Evolutionary conservation across 2,113 vertebrate species (phyloP), one percentile per base, ranked within the genome.

Genomic region (Hyperoodon ampullatus): DNA sequence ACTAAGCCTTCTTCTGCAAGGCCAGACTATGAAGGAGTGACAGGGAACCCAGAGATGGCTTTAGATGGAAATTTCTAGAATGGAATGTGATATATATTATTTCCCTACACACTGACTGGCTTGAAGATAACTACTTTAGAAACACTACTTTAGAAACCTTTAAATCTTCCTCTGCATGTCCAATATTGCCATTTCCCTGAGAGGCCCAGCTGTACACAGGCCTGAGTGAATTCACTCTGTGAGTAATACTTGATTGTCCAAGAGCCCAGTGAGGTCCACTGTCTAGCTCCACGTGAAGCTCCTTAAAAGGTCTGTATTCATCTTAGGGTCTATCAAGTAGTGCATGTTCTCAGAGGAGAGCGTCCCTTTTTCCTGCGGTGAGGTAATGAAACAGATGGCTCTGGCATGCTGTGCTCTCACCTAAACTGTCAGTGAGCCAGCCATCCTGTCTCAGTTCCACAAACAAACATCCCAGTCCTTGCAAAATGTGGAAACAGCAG

Each of bases 31-130:
- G 55, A 18, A 74, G 42, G 71, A 84, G 3, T 75, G 19, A 21
- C 1, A 1, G 58, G n/a, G 24, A 78, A 53, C 18, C 9, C 74
- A 90, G 53, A 94, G 24, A 1, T 19, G 26, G 30, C 30, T 91
- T 92, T 81, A 72, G 28, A 47, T 71, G 24, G 58, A 84, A 70
- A 70, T 88, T 75, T 94, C 71, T 94, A 88, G 60, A 78, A 77
- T 24, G n/a, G 35, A 44, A 10, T 60, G 10, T 19, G 26, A 80
- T 26, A 53, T 77, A 14, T 44, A 30, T 28, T 90, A 58, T 60
- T 78, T 78, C 35, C 44, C 35, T 83, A 33, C 55, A 65, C 10
- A 10, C 16, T 28, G 23, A 70, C 21, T 24, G 33, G 10, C 26
- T 92, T 92, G 44, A 82, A 44, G 44, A 61, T 61, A 72, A 71